Evolutionary conservation across 2,113 vertebrate genomes (phyloP).

Genomic region (Ochotona princeps): DNA sequence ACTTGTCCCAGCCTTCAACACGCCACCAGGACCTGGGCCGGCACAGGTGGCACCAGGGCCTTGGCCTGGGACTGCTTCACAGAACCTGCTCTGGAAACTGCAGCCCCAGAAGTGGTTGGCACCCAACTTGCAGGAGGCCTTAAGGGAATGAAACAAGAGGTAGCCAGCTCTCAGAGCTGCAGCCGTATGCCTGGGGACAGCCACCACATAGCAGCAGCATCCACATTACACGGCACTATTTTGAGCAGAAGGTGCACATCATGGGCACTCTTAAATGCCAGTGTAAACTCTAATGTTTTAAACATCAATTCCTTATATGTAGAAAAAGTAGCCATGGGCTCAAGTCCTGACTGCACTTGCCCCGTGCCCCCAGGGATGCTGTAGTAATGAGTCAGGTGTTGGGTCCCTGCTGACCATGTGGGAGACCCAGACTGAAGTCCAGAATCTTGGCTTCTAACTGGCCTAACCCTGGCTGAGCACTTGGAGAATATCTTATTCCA

Average conservation of each 20-base stretch:
- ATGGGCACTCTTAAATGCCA: not conserved
- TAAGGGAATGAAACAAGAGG: not conserved
- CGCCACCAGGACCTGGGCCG: fast-evolving
- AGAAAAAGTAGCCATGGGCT: not conserved
- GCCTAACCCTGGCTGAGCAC: too few relatives aligned
- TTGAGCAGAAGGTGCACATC: not conserved
- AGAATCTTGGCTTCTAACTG: too few relatives aligned
- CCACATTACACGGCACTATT: not conserved
- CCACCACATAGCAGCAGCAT: fast-evolving
- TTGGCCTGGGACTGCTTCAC: not conserved
- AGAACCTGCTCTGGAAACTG: not conserved
- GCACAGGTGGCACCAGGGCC: not conserved
- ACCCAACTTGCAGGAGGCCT: not conserved
- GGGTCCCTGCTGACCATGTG: too few relatives aligned
- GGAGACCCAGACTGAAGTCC: too few relatives aligned
- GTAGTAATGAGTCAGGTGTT: too few relatives aligned
- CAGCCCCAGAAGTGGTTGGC: not conserved
- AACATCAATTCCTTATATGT: not conserved
- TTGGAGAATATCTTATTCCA: too few relatives aligned
- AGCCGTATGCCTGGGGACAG: not conserved
- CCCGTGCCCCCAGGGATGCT: too few relatives aligned
- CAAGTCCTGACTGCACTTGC: too few relatives aligned
- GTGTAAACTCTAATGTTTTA: not conserved
- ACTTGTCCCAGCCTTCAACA: not conserved
- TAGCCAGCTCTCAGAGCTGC: not conserved